These are phyloP conservation scores for Hypena proboscidalis DNA, from an alignment of 2,888 invertebrate species.

Conservation along the genomic window DNA sequence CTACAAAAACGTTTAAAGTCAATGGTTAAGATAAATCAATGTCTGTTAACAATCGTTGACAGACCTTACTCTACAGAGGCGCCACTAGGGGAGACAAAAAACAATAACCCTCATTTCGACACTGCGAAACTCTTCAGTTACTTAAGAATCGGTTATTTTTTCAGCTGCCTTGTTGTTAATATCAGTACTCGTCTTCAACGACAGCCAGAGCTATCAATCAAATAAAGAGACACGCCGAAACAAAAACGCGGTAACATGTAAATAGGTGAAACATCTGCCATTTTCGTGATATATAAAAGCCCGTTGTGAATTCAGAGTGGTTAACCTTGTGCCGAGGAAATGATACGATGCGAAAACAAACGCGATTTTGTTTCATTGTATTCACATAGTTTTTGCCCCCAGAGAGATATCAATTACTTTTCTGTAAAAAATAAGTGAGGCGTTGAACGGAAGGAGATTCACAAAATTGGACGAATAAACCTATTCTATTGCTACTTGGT, in stretches of 20 bases:
- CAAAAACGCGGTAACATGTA: slow-evolving; percentile 17
- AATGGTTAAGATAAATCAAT: no score
- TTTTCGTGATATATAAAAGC: slow-evolving; percentile 38
- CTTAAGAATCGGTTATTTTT: slow-evolving; percentile 13
- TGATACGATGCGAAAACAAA: slow-evolving; percentile 37
- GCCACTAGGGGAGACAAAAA: no score
- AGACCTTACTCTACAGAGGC: no score
- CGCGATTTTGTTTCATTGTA: slow-evolving; percentile 35
- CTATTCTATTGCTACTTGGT: slow-evolving; percentile 14
- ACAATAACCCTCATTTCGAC: no score
- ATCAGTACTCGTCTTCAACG: slow-evolving; percentile 8
- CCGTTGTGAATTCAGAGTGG: slow-evolving; percentile 31
- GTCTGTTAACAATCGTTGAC: no score
- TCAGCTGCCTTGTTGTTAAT: slow-evolving; percentile 6
- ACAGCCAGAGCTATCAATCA: neutral
- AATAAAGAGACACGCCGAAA: slow-evolving; percentile 9
- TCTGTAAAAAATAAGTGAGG: slow-evolving; percentile 20
- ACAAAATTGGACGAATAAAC: slow-evolving; percentile 14
- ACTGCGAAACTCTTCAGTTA: slow-evolving; percentile 13
- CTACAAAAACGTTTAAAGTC: no score
- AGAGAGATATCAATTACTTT: slow-evolving; percentile 38
- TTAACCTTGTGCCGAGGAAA: slow-evolving; percentile 36
- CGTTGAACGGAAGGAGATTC: slow-evolving; percentile 13
- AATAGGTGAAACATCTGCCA: slow-evolving; percentile 25
- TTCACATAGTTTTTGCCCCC: slow-evolving; percentile 32